Base-by-base conservation (phyloP, 2,113 vertebrate species). In the Rhagologus leucostigma region DNA sequence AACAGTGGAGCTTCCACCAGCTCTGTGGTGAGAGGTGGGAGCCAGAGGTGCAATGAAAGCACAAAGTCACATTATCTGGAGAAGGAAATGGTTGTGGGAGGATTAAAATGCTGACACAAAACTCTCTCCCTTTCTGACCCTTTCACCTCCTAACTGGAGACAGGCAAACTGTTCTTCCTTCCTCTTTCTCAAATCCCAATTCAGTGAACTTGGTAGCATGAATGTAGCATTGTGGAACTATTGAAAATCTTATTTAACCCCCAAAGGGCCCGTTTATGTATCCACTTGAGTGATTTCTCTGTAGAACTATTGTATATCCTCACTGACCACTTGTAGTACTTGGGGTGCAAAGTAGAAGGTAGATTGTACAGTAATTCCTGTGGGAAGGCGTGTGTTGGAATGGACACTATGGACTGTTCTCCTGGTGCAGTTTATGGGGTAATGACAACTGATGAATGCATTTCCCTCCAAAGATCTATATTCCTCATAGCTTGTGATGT, bases 161-260 rank as follows among this genome's bases (percentile, higher is more conserved):
- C 64, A 71, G 74, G 73, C 57, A 89, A 92, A 53, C 73, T 69
- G 79, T 93, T 93, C 92, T 89, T 79, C 84, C 65, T 84, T 85
- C 81, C 78, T 78, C 78, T 84, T 77, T 77, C 55, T 90, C 32
- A 71, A 87, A 67, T 78, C 93, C 83, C 80, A 13, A 19, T 90
- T 84, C 80, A 68, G 88, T 96, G 92, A 96, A 96, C 96, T 94
- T 96, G 93, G 95, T 96, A 97, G 96, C 96, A 90, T 96, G 95
- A 94, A 95, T 97, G 96, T 97, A 97, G 96, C 96, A 97, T 96
- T 84, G 95, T 96, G 96, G 83, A 88, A 78, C 79, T 94, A 23
- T 41, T 93, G 95, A 84, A 70, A 93, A 63, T n/a, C 76, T 50
- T 88, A 24, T 29, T 63, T 67, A 56, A 84, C 76, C 84, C 70